These are phyloP conservation scores for Drosophila pullipes DNA, from an alignment of 2,888 invertebrate species.

Conservation along the genomic window DNA sequence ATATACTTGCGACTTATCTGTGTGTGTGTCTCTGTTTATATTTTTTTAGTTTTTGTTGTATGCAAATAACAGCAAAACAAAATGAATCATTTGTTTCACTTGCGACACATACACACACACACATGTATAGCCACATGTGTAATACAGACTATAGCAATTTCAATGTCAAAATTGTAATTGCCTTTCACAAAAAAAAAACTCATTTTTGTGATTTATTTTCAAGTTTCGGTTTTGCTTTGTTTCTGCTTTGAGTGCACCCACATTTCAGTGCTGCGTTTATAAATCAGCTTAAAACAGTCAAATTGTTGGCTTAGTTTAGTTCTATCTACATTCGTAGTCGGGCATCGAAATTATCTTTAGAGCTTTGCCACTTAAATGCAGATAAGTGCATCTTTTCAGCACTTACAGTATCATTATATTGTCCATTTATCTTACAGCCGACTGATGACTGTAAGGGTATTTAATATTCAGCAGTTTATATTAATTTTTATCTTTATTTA, in stretches of 20 bases:
- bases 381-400: neutral
- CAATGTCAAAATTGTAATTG: slow-evolving; percentile 73
- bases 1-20: slow-evolving; percentile 46
- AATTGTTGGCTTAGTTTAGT: slow-evolving; percentile 12
- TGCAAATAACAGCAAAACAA: slow-evolving; percentile 53
- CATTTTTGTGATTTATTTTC: slow-evolving; percentile 38
- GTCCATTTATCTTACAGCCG: neutral
- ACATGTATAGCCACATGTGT: neutral
- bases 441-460: slow-evolving; percentile 15
- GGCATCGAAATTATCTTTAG: neutral
- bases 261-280: slow-evolving; percentile 34
- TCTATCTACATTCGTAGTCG: neutral
- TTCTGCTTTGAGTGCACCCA: slow-evolving; percentile 31
- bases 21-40: neutral
- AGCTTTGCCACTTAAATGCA: slow-evolving; percentile 10
- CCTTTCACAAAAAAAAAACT: slow-evolving; percentile 31
- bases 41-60: slow-evolving; percentile 19
- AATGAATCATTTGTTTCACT: slow-evolving; percentile 54
- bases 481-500: neutral
- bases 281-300: slow-evolving; percentile 32
- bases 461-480: neutral
- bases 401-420: neutral
- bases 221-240: slow-evolving; percentile 3
- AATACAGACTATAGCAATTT: slow-evolving; percentile 42
- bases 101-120: slow-evolving; percentile 20